phyloP scores from a whole-genome alignment of 2,113 vertebrate species.

The Thinocorus orbignyianus region DNA sequence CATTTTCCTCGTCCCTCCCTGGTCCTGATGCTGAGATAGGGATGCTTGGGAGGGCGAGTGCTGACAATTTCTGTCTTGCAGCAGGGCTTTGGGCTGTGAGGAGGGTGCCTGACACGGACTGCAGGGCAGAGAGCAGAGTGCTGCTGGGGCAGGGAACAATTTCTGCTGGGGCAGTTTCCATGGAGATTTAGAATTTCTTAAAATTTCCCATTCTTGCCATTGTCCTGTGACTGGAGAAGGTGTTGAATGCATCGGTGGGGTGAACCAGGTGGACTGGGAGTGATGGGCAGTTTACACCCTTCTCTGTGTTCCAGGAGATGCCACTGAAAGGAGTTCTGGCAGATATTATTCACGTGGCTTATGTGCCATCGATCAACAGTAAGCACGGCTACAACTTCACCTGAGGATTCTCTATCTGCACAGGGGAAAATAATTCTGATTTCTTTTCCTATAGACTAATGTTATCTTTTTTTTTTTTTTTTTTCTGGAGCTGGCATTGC shows the following conservation, averaged over 20 bases:
- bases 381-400: not conserved
- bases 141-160: not conserved
- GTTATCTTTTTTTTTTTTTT: not conserved
- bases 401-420: not conserved
- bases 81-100: not conserved
- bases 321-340: not conserved
- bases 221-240: not conserved
- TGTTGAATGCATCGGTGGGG: not conserved
- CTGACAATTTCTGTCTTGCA: fast-evolving
- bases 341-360: not conserved
- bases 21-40: no score
- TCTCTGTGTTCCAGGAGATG: slow-evolving; percentile 11
- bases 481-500: not conserved
- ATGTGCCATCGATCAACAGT: slow-evolving; percentile 39
- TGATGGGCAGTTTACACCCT: not conserved
- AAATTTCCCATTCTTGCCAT: not conserved
- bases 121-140: not conserved
- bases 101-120: not conserved
- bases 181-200: not conserved
- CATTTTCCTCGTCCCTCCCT: not conserved
- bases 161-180: not conserved
- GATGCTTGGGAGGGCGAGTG: fast-evolving
- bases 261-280: fast-evolving
- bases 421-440: not conserved
- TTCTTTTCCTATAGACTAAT: not conserved